These are phyloP conservation scores for Neotragus moschatus DNA, from an alignment of 2,113 vertebrate species.

Conservation along the genomic window DNA sequence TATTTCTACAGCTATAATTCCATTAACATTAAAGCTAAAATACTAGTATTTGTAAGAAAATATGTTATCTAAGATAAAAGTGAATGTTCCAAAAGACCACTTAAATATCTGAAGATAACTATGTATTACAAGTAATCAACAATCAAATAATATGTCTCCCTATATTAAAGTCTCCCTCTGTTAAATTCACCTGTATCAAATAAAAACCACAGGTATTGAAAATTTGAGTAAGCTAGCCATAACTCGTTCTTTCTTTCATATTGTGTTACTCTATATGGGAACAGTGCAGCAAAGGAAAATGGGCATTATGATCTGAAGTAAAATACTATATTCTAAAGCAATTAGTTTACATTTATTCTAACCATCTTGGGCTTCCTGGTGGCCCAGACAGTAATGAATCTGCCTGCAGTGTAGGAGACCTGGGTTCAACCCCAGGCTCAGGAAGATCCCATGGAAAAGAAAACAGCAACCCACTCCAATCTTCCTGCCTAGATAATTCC, in stretches of 20 bases:
- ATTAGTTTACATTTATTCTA: not conserved
- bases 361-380: not conserved
- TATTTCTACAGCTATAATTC: not conserved
- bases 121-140: not conserved
- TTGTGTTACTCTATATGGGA: not conserved
- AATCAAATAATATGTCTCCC: not conserved
- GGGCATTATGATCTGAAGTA: not conserved
- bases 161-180: not conserved
- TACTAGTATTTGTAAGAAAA: not conserved
- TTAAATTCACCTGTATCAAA: slow-evolving; percentile 26
- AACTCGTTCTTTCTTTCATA: not conserved
- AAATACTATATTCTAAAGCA: not conserved
- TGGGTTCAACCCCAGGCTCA: not conserved
- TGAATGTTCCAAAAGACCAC: slow-evolving; percentile 6
- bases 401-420: not conserved
- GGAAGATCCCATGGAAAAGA: not conserved
- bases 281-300: not conserved
- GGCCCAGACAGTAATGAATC: not conserved
- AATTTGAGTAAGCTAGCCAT: not conserved
- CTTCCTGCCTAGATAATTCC: not conserved
- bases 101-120: slow-evolving; percentile 39
- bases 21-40: slow-evolving; percentile 8
- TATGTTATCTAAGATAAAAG: not conserved
- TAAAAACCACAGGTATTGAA: slow-evolving; percentile 5
- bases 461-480: not conserved